These are phyloP conservation scores for Tangara arthus DNA, from an alignment of 2,797 vertebrate genomes.

Conservation along the genomic window DNA sequence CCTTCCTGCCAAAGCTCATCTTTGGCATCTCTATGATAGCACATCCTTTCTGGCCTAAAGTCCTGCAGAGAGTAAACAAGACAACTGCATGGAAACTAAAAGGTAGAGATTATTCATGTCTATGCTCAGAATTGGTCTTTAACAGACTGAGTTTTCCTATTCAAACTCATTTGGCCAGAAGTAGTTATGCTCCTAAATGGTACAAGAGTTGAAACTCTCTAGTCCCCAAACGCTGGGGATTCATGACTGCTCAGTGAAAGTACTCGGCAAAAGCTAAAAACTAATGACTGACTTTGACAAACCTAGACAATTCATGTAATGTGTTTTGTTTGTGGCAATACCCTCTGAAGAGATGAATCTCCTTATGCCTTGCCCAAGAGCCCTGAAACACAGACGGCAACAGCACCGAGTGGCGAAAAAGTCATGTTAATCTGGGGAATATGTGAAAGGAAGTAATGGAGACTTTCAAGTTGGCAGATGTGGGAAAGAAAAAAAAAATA, in stretches of 20 bases:
- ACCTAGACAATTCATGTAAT: neutral
- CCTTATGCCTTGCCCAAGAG: neutral
- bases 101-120: neutral
- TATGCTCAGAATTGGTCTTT: accelerated
- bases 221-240: neutral
- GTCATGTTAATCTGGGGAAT: neutral
- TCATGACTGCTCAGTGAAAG: neutral
- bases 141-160: neutral
- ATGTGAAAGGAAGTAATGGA: neutral
- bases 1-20: neutral
- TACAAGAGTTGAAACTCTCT: neutral
- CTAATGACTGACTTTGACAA: neutral
- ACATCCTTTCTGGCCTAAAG: neutral
- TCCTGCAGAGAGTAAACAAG: neutral
- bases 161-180: neutral
- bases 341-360: neutral
- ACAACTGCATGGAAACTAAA: neutral
- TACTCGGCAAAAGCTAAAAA: neutral
- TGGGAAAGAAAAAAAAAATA: neutral
- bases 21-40: neutral
- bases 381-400: neutral
- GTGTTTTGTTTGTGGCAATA: neutral
- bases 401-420: neutral
- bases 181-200: neutral
- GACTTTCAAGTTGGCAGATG: neutral